A percentile compares a stretch with the other conserved stretches of the same genome.
Conservation (phyloP, 1,140 invertebrate genomes). For the Nylanderia fulva region DNA sequence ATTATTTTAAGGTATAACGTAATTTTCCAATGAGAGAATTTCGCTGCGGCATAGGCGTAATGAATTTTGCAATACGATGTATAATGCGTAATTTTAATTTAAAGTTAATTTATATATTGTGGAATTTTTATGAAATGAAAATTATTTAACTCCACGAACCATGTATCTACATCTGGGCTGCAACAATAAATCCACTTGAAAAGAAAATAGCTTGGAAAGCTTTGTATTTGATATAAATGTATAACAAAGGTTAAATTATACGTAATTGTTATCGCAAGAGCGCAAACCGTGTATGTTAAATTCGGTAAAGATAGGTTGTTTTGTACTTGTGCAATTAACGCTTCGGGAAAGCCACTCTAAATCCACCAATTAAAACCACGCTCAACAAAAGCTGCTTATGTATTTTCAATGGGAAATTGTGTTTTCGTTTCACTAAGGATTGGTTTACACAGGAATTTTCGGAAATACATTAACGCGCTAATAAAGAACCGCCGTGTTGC, state of each 20-base stretch:
- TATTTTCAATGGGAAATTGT: constrained; percentile 51
- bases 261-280: neutral
- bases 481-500: constrained; percentile 18
- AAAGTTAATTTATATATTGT: neutral
- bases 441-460: constrained; percentile 46
- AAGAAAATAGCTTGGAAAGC: neutral
- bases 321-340: constrained; percentile 46
- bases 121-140: neutral
- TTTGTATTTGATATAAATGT: neutral
- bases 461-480: constrained; percentile 38
- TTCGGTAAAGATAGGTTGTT: constrained; percentile 34
- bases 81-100: neutral
- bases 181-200: constrained; percentile 27
- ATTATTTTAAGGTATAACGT: neutral
- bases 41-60: neutral
- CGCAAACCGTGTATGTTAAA: constrained; percentile 21
- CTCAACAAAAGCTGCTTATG: constrained; percentile 33
- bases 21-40: neutral
- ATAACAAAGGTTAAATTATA: constrained; percentile 2
- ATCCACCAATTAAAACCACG: constrained; percentile 48
- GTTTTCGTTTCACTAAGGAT: constrained; percentile 20
- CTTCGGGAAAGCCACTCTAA: constrained; percentile 29
- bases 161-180: neutral
- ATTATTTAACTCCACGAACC: neutral
- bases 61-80: neutral